Evolutionary conservation across 1,140 invertebrate genomes (phyloP), one percentile per base, ranked within the genome.

Genomic region (Trypoxylus dichotomus): DNA sequence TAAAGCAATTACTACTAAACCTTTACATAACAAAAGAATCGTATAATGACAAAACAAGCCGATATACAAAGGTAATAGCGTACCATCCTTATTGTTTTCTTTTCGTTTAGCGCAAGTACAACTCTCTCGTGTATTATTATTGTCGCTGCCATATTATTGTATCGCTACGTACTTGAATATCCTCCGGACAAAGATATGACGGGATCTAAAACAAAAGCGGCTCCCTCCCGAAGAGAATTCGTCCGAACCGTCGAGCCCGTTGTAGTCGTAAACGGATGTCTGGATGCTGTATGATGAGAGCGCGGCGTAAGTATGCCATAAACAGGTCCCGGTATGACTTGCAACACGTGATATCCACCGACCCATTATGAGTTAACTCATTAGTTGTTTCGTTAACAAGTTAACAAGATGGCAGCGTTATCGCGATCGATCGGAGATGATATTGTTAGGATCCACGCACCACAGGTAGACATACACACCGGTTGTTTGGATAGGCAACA

Each of bases 361-460:
- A 78, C 82, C 82, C 82, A 83, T 84, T 82, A 83, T 82, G 79
- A 80, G 80, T 80, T 80, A 84, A 85, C 82, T 85, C 84, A 85
- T 85, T 85, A 85, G 84, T 83, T 83, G 82, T 85, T 85, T 84
- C 80, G 84, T 84, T 85, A 85, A 85, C 83, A 85, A 85, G 84
- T 85, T 85, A 84, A 85, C 84, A 85, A 85, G 84, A 85, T 85
- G 84, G 84, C 82, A 80, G 81, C 79, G 82, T 85, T 84, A 85
- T 84, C 83, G 79, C 80, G 81, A 80, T 80, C 81, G 79, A 84
- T 84, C 83, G 80, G 71, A 79, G 80, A 82, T 83, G 80, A 83
- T 83, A 81, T 82, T 84, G 81, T 81, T 79, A 83, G 76, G 80
- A 83, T 83, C 81, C 82, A 82, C 80, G 82, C 82, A 83, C 81